Evolutionary conservation across 1,140 invertebrate genomes (phyloP), one percentile per base, ranked within the genome.

Genomic region (Polypedilum pembai): DNA sequence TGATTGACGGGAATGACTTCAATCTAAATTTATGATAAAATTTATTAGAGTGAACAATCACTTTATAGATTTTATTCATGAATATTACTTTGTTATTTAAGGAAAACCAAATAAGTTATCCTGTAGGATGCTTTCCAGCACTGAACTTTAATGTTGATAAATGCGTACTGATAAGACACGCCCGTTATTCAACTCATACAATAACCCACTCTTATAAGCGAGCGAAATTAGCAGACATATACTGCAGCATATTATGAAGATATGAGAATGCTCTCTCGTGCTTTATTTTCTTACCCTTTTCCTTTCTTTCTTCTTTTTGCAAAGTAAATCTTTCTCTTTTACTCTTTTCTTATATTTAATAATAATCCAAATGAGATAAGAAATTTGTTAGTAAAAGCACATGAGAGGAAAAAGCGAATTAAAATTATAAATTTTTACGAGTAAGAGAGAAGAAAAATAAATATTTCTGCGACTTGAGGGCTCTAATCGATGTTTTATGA

Each of bases 151-250:
- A 15, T 20, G 8, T 18, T 69, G 65, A 69, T 69, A 69, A 69
- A 69, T 69, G 65, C 10, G 65, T 18, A 69, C 17, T 69, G 65
- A 69, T 69, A 69, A 69, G 65, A 69, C 65, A 69, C 65, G 65
- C 65, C 65, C 65, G 65, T 69, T 69, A 69, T 69, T 69, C 10
- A 69, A 69, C 17, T 18, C 17, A 18, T 69, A 69, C 8, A 56
- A n/a, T 56, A n/a, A 56, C 12, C 45, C 12, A 56, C 20, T 18
- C 17, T n/a, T n/a, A n/a, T n/a, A n/a, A n/a, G 7, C 20, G 20
- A 69, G 65, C 17, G 7, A 69, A 69, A 69, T 69, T 69, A 69
- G 65, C 65, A 69, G 65, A 21, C 65, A 69, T 69, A 18, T 21
- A 69, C 65, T 56, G n/a, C 24, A 33, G 1, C 24, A 33, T 33